These are phyloP conservation scores for Australoheros facetus DNA, from an alignment of 2,797 vertebrate genomes.

Conservation along the genomic window DNA sequence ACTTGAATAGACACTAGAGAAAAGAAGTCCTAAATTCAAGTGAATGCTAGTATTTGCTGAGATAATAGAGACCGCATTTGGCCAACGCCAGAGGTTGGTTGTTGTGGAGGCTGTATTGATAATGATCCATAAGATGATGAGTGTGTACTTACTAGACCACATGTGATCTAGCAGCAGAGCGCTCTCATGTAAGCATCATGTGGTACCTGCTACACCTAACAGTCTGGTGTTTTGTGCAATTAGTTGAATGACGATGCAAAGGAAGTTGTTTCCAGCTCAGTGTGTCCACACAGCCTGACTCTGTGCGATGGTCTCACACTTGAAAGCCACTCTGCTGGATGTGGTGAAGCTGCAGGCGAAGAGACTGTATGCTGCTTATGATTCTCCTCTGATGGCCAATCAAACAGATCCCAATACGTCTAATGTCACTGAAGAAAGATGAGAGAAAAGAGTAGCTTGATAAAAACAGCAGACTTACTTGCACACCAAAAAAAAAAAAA, in stretches of 20 bases:
- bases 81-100: conserved; percentile 72
- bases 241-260: conserved; percentile 55
- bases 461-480: neutral
- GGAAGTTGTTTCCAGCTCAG: conserved; percentile 46
- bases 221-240: conserved; percentile 70
- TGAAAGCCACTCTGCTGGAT: conserved; percentile 90
- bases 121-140: conserved; percentile 62
- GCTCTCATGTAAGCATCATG: conserved; percentile 46
- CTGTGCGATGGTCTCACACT: conserved; percentile 80
- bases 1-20: conserved; percentile 71
- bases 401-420: conserved; percentile 82
- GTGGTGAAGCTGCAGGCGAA: conserved; percentile 95
- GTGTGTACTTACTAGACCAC: conserved; percentile 45
- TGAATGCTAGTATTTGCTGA: conserved; percentile 73
- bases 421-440: conserved; percentile 76
- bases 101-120: conserved; percentile 68
- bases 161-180: conserved; percentile 28
- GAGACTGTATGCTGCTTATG: conserved; percentile 99
- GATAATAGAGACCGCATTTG: conserved; percentile 64
- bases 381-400: conserved; percentile 96
- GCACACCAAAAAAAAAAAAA: neutral
- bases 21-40: conserved; percentile 74
- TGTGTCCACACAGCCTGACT: conserved; percentile 64
- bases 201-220: conserved; percentile 63
- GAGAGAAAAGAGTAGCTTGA: conserved; percentile 16